phyloP scores from a whole-genome alignment of 2,113 vertebrate species.

The Myrmecobius fasciatus region DNA sequence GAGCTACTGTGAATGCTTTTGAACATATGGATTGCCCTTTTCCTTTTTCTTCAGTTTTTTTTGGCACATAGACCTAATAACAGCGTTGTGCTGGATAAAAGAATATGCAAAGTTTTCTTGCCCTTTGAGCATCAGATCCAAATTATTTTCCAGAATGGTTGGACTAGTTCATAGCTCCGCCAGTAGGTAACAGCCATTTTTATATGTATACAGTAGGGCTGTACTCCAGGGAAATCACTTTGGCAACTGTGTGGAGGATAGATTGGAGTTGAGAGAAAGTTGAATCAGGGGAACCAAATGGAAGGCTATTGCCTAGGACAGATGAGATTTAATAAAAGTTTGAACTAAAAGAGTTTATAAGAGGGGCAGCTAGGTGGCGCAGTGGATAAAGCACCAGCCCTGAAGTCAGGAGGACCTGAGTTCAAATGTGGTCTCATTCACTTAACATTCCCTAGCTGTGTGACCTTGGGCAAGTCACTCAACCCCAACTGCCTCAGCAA shows the following conservation, averaged over 20 bases:
- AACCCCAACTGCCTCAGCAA: too few relatives aligned
- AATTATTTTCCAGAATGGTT: not conserved
- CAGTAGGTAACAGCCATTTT: too few relatives aligned
- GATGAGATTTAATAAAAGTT: not conserved
- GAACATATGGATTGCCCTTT: not conserved
- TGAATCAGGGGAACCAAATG: not conserved
- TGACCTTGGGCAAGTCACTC: too few relatives aligned
- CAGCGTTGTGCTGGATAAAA: not conserved
- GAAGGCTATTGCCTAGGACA: not conserved
- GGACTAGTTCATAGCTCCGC: not conserved
- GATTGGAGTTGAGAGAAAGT: not conserved
- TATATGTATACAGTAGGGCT: too few relatives aligned
- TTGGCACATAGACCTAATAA: not conserved
- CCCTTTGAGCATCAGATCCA: not conserved
- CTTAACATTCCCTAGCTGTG: too few relatives aligned
- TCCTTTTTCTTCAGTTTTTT: not conserved
- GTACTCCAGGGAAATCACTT: not conserved
- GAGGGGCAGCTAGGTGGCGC: too few relatives aligned
- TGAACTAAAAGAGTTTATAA: too few relatives aligned
- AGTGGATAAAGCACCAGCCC: too few relatives aligned
- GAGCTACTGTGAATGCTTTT: not conserved
- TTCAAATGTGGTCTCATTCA: too few relatives aligned
- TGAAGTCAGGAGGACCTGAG: too few relatives aligned
- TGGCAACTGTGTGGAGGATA: not conserved
- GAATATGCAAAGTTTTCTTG: not conserved